Percentiles rank a stretch among this genome's conserved stretches.
Evolutionary conservation across 2,888 invertebrate genomes (phyloP).

Genomic region (Corythucha ciliata): DNA sequence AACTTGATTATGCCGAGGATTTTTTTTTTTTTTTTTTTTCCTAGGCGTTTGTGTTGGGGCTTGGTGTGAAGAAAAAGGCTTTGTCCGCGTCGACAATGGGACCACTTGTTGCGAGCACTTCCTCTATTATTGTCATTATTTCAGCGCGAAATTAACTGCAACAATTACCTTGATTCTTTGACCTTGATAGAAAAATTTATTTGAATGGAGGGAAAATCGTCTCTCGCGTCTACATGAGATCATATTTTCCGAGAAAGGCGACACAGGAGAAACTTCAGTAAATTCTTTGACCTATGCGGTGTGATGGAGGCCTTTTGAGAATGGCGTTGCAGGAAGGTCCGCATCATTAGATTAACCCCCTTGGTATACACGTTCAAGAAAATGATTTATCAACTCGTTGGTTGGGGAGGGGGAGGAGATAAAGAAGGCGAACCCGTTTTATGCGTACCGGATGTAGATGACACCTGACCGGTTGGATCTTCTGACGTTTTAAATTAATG

Average conservation of each 20-base stretch:
- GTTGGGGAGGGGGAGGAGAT: too few relatives aligned
- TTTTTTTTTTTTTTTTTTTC: too few relatives aligned
- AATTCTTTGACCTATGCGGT: too few relatives aligned
- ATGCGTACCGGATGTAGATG: too few relatives aligned
- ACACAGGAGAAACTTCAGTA: too few relatives aligned
- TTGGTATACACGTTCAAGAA: neutral
- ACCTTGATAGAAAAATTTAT: too few relatives aligned
- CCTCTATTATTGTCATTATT: conserved; percentile 6
- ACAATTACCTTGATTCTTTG: neutral
- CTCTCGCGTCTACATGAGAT: too few relatives aligned
- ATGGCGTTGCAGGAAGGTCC: neutral
- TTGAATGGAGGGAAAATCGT: too few relatives aligned
- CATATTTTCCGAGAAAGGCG: too few relatives aligned
- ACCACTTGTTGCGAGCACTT: conserved; percentile 1
- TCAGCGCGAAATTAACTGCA: neutral
- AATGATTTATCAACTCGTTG: neutral
- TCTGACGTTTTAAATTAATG: conserved; percentile 21
- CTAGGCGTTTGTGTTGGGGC: neutral
- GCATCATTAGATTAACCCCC: neutral
- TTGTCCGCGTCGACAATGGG: neutral
- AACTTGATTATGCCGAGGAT: too few relatives aligned
- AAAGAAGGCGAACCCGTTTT: too few relatives aligned
- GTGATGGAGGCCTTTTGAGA: neutral
- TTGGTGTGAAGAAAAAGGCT: neutral
- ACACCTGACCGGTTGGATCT: too few relatives aligned